These are phyloP conservation scores for Hecatera dysodea DNA, from an alignment of 2,888 invertebrate genomes.

Conservation along the genomic window DNA sequence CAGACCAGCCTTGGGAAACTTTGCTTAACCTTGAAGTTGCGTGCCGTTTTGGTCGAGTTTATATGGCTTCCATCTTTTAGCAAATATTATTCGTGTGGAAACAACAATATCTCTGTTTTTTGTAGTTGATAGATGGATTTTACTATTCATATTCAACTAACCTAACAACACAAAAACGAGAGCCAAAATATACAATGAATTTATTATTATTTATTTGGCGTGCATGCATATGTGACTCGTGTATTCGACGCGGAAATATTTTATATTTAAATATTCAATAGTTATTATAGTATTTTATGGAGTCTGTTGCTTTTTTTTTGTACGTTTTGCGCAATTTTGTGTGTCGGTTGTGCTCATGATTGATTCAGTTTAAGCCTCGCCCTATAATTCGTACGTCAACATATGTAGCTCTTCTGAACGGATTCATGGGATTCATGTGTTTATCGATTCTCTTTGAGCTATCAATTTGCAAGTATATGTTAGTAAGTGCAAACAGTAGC, in stretches of 20 bases:
- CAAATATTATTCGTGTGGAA: not conserved
- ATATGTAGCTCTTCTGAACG: slow-evolving; percentile 45
- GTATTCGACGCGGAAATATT: slow-evolving; percentile 27
- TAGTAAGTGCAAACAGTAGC: slow-evolving; percentile 46
- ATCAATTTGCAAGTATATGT: slow-evolving; percentile 50
- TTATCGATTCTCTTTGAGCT: slow-evolving; percentile 62
- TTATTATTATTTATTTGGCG: slow-evolving; percentile 8
- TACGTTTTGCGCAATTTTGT: slow-evolving; percentile 25
- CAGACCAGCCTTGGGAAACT: too few species aligned
- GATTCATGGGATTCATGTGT: slow-evolving; percentile 53
- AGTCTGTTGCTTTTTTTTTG: slow-evolving; percentile 32
- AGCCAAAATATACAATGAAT: slow-evolving; percentile 7
- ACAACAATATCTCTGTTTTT: not conserved
- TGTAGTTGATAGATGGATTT: not conserved
- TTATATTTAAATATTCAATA: slow-evolving; percentile 26
- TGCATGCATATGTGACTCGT: slow-evolving; percentile 15
- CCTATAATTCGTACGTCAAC: slow-evolving; percentile 58
- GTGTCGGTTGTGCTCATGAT: slow-evolving; percentile 47
- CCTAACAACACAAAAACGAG: slow-evolving; percentile 2
- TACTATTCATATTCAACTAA: slow-evolving; percentile 4
- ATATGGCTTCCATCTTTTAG: not conserved
- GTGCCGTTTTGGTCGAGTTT: not conserved
- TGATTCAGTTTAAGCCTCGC: slow-evolving; percentile 62
- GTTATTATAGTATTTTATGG: slow-evolving; percentile 44
- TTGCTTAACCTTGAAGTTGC: too few species aligned